Conservation (phyloP, 2,113 vertebrate species). For the Gymnarchus niloticus region DNA sequence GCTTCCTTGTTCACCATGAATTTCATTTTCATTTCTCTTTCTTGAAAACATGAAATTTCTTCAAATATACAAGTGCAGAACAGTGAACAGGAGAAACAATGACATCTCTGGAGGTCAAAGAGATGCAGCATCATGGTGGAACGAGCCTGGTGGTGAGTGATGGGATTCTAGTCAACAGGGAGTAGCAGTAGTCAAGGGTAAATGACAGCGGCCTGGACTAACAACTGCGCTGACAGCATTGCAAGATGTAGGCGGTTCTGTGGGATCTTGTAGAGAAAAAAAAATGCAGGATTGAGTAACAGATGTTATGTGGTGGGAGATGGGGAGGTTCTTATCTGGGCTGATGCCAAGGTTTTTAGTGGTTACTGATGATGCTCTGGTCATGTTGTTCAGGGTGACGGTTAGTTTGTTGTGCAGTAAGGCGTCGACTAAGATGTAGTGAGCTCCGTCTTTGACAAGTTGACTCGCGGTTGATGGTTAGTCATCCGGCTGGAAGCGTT, state of each 20-base stretch:
- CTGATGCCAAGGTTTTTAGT: not conserved
- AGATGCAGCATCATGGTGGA: not conserved
- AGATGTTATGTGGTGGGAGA: slow-evolving; percentile 1
- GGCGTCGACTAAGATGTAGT: not conserved
- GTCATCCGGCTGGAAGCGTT: not conserved
- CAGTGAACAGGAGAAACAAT: not conserved
- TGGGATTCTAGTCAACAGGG: not conserved
- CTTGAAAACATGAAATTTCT: not conserved
- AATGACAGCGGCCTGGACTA: not conserved
- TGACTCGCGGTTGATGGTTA: slow-evolving; percentile 9
- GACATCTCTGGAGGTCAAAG: not conserved
- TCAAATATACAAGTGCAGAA: not conserved
- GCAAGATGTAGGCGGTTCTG: slow-evolving; percentile 4
- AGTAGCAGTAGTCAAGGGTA: not conserved
- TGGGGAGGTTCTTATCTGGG: not conserved
- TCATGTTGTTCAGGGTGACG: not conserved
- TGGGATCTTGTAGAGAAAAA: not conserved
- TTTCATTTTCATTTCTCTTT: not conserved
- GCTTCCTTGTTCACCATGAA: not conserved
- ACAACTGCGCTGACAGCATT: not conserved
- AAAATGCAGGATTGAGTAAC: slow-evolving; percentile 7
- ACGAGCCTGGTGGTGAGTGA: not conserved
- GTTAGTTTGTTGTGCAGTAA: not conserved
- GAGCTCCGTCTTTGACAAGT: not conserved
- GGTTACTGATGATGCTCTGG: not conserved